A percentile compares a stretch with the other conserved stretches of the same genome.
These are phyloP conservation scores for Pyxicephalus adspersus DNA, from an alignment of 2,113 vertebrate genomes.

Conservation along the genomic window DNA sequence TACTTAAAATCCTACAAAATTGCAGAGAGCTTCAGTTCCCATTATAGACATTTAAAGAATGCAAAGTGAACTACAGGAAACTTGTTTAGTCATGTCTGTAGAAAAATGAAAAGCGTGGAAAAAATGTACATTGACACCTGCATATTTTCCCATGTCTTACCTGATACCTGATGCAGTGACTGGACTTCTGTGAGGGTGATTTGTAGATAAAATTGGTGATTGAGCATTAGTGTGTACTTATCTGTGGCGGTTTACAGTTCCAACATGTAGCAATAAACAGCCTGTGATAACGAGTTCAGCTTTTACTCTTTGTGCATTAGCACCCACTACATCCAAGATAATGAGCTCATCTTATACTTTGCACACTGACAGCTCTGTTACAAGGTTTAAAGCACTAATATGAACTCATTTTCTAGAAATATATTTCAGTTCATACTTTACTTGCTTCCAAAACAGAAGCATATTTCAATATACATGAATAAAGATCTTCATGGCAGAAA, in stretches of 20 bases:
- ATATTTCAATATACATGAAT: too few species aligned
- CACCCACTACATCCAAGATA: not conserved
- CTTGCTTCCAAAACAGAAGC: too few species aligned
- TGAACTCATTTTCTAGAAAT: too few species aligned
- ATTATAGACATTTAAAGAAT: conserved; percentile 28
- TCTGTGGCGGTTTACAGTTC: conserved; percentile 7
- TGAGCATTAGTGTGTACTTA: not conserved
- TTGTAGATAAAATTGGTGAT: not conserved
- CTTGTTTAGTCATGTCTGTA: conserved; percentile 11
- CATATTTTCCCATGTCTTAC: not conserved
- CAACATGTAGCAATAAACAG: not conserved
- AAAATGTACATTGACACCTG: not conserved
- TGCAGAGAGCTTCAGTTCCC: not conserved
- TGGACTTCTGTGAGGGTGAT: conserved; percentile 8
- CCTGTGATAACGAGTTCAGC: conserved; percentile 1
- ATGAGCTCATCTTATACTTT: not conserved
- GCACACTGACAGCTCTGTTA: too few species aligned
- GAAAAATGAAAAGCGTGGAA: not conserved
- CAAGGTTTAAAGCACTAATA: too few species aligned
- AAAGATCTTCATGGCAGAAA: too few species aligned
- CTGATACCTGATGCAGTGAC: not conserved
- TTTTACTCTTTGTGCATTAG: not conserved
- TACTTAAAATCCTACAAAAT: too few species aligned
- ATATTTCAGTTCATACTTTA: too few species aligned
- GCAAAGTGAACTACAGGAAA: not conserved